phyloP scores from a whole-genome alignment of 2,797 vertebrate genomes.

The Mycteria americana region DNA sequence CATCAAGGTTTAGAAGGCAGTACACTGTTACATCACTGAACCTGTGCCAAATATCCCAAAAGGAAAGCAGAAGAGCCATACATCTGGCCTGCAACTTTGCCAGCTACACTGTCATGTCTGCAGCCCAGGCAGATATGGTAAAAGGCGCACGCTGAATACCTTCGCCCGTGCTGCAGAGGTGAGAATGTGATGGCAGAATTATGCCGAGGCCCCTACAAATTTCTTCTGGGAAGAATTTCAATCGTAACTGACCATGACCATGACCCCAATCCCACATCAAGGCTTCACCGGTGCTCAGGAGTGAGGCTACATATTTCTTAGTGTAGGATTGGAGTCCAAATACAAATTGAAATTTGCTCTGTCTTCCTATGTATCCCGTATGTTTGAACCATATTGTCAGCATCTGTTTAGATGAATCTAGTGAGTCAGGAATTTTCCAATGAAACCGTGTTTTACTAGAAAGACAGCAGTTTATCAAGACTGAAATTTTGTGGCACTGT shows the following conservation, averaged over 20 bases:
- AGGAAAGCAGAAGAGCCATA: constrained; percentile 34
- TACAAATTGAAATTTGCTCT: constrained; percentile 61
- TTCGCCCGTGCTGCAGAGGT: neutral
- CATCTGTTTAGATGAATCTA: constrained; percentile 38
- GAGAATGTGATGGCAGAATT: constrained; percentile 56
- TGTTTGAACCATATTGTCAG: constrained; percentile 50
- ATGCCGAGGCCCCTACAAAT: neutral
- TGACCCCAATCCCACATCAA: constrained; percentile 46
- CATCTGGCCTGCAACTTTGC: constrained; percentile 56
- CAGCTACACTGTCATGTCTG: neutral
- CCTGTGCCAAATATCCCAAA: constrained; percentile 49
- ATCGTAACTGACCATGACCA: neutral
- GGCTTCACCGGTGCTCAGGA: neutral
- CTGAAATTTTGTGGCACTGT: neutral
- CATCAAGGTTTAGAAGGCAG: constrained; percentile 66
- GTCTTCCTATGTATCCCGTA: neutral
- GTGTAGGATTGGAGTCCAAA: neutral
- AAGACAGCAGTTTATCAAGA: constrained; percentile 50
- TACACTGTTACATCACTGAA: constrained; percentile 56
- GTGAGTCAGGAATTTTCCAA: constrained; percentile 27
- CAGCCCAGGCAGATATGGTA: neutral
- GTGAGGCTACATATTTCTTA: constrained; percentile 5
- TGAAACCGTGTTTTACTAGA: constrained; percentile 22
- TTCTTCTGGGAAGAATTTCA: constrained; percentile 18
- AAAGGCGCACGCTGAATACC: neutral